Percentiles rank a stretch among this genome's conserved stretches.
These are phyloP conservation scores for Sebastes ruberrimus DNA, from an alignment of 2,797 vertebrate genomes.

Conservation along the genomic window DNA sequence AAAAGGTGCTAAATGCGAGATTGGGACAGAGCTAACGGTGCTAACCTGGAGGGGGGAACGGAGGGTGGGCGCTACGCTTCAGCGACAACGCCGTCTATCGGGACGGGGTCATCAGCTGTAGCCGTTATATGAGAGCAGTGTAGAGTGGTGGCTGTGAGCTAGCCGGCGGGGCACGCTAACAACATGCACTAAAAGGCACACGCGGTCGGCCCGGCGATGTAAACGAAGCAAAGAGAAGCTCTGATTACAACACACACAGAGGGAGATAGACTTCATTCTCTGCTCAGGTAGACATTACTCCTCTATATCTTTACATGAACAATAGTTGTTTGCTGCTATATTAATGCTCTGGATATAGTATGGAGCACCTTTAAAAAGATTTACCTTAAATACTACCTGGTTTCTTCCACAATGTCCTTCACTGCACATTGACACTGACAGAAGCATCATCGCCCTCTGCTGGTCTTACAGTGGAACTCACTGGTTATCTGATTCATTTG, in stretches of 20 bases:
- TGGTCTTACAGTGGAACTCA: neutral
- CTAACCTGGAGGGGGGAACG: neutral
- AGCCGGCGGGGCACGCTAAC: fast-evolving
- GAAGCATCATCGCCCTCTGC: constrained; percentile 25
- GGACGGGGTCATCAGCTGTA: too few relatives aligned
- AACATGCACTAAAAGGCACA: too few relatives aligned
- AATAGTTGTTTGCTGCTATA: neutral
- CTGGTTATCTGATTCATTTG: neutral
- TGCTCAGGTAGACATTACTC: neutral
- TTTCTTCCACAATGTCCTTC: neutral
- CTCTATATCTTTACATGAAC: neutral
- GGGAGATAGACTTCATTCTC: too few relatives aligned
- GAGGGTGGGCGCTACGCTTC: too few relatives aligned
- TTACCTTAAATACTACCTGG: neutral
- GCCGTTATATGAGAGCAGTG: too few relatives aligned
- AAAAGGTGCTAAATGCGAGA: too few relatives aligned
- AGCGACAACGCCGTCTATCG: fast-evolving
- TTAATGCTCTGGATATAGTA: too few relatives aligned
- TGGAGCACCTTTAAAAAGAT: neutral
- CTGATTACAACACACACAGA: too few relatives aligned
- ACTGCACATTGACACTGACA: neutral
- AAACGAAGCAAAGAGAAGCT: fast-evolving
- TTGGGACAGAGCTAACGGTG: neutral
- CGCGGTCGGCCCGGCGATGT: too few relatives aligned
- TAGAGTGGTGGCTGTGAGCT: fast-evolving